These are phyloP conservation scores for Ovis canadensis DNA, from an alignment of 2,113 vertebrate genomes.

Conservation along the genomic window DNA sequence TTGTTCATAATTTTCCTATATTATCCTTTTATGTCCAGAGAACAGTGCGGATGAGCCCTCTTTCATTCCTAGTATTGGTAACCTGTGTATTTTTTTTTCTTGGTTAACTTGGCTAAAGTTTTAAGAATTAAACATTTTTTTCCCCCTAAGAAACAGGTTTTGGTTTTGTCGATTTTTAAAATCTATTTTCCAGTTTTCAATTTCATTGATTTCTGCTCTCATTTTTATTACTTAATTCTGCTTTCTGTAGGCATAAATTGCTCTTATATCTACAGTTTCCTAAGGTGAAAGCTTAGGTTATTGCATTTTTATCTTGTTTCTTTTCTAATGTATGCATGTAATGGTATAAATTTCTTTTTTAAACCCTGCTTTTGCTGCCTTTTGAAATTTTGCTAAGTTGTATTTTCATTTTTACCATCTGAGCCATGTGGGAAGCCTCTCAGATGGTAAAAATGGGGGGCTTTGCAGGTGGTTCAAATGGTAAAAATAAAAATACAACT, in stretches of 20 bases:
- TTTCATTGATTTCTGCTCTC: background rate
- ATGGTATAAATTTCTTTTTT: background rate
- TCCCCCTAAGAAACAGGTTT: background rate
- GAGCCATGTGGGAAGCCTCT: background rate
- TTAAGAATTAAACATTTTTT: background rate
- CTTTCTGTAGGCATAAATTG: background rate
- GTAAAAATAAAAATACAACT: background rate
- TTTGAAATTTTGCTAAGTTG: background rate
- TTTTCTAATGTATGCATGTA: slow-evolving; percentile 2
- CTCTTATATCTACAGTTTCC: background rate
- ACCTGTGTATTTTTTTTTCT: background rate
- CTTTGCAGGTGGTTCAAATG: background rate
- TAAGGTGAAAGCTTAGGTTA: background rate
- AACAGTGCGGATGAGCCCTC: background rate
- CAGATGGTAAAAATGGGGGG: background rate
- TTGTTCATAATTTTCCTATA: background rate
- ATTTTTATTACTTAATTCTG: slow-evolving; percentile 24
- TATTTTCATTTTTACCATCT: background rate
- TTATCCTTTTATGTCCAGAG: background rate
- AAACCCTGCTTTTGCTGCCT: background rate
- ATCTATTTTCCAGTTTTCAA: background rate
- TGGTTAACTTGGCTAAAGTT: background rate
- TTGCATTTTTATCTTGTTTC: background rate
- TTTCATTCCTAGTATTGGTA: background rate
- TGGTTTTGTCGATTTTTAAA: background rate